A percentile compares a stretch with the other conserved stretches of the same genome.
phyloP scores from a whole-genome alignment of 1,140 invertebrate genomes.

The Sitophilus oryzae region DNA sequence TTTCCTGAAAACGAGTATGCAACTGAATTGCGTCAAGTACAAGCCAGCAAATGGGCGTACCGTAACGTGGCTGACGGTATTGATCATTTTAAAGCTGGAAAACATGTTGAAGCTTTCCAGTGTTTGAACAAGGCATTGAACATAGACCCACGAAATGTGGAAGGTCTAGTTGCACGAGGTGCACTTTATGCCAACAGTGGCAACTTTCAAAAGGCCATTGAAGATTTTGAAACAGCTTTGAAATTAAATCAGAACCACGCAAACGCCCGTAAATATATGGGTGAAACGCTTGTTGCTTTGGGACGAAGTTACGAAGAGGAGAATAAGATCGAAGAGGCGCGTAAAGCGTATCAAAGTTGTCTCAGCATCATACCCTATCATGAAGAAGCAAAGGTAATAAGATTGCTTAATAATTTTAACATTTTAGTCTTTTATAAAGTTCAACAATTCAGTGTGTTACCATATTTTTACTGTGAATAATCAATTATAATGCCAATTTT shows the following conservation, averaged over 20 bases:
- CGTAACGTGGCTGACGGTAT: conserved; percentile 89
- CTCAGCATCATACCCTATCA: conserved; percentile 73
- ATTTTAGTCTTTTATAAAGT: neutral
- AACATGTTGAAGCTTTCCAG: conserved; percentile 89
- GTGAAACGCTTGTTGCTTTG: conserved; percentile 82
- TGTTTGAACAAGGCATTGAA: conserved; percentile 88
- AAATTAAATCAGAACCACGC: conserved; percentile 81
- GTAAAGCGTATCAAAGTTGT: conserved; percentile 77
- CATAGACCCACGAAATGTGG: conserved; percentile 89
- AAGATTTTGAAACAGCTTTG: conserved; percentile 88
- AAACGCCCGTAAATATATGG: conserved; percentile 93
- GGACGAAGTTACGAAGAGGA: conserved; percentile 79
- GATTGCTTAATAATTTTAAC: no score
- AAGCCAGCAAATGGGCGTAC: conserved; percentile 90
- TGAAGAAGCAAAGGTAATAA: conserved; percentile 62
- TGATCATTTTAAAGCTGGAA: conserved; percentile 84
- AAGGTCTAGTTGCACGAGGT: conserved; percentile 88
- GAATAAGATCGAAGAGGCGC: conserved; percentile 77
- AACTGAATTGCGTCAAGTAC: conserved; percentile 73
- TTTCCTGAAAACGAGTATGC: conserved; percentile 78
- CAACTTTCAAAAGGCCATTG: conserved; percentile 86
- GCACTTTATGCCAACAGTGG: conserved; percentile 92
- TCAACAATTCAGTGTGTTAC: no score
- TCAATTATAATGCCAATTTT: no score
- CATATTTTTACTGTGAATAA: no score